Percentiles rank a stretch among this genome's conserved stretches.
These are phyloP conservation scores for Himantopus leucocephalus DNA, from an alignment of 2,113 vertebrate genomes.

Conservation along the genomic window DNA sequence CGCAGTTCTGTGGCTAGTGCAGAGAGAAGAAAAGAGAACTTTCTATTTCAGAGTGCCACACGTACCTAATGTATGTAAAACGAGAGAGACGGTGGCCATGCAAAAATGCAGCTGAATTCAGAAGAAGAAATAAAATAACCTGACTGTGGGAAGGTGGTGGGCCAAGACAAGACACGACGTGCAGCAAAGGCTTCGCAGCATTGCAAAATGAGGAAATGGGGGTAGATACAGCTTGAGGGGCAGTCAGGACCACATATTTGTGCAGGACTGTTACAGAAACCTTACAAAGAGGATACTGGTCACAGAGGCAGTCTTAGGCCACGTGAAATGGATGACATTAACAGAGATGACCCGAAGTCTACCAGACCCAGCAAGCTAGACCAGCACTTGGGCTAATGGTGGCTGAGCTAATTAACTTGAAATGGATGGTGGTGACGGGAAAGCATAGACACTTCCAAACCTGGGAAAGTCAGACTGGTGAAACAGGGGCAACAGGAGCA, in stretches of 20 bases:
- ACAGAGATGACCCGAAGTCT: background rate
- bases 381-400: rapidly evolving
- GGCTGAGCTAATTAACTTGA: rapidly evolving
- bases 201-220: background rate
- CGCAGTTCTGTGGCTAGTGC: rapidly evolving
- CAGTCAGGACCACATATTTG: background rate
- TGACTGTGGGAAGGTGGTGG: background rate
- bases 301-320: background rate
- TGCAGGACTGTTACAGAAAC: background rate
- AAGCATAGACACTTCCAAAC: background rate
- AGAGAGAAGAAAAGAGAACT: background rate
- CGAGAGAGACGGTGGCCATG: background rate
- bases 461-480: background rate
- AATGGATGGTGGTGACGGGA: background rate
- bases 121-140: slow-evolving; percentile 32
- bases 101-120: slow-evolving; percentile 17
- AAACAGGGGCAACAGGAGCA: background rate
- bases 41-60: background rate
- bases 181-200: rapidly evolving
- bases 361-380: background rate
- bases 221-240: background rate
- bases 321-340: background rate
- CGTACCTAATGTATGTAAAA: background rate
- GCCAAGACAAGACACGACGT: background rate
- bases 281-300: background rate